These are phyloP conservation scores for Drosophila vallismaia DNA, from an alignment of 2,888 invertebrate genomes.

Conservation along the genomic window DNA sequence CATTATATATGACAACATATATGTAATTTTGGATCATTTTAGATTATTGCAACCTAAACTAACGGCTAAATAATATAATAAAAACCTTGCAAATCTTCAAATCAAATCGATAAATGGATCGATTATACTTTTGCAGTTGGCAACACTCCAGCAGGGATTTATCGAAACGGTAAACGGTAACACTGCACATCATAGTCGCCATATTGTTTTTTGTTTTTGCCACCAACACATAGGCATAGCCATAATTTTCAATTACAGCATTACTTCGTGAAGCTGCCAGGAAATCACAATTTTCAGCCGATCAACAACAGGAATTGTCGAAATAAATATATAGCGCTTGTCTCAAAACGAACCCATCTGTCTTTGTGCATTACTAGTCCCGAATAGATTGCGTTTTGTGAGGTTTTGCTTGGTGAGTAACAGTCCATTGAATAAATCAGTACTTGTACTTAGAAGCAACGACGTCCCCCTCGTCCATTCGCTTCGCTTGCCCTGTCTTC, in stretches of 20 bases:
- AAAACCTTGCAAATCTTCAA: background rate
- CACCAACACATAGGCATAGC: background rate
- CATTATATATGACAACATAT: background rate
- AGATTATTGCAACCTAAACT: background rate
- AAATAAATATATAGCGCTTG: constrained; percentile 70
- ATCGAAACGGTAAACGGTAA: background rate
- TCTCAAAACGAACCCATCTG: constrained; percentile 54
- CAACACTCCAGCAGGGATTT: background rate
- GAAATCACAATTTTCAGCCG: constrained; percentile 54
- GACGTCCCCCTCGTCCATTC: constrained; percentile 31
- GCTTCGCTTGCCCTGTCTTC: constrained; percentile 16
- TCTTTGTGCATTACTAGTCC: constrained; percentile 75
- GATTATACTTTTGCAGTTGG: background rate
- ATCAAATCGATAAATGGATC: background rate
- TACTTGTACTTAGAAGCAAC: constrained; percentile 41
- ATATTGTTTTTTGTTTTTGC: background rate
- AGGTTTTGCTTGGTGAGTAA: constrained; percentile 81
- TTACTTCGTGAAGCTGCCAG: constrained; percentile 53
- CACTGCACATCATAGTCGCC: background rate
- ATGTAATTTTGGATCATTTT: background rate
- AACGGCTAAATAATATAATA: background rate
- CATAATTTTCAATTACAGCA: constrained; percentile 16
- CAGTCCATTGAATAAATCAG: constrained; percentile 67
- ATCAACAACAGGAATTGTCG: constrained; percentile 54
- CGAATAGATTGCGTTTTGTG: constrained; percentile 71